Evolutionary conservation across 2,888 invertebrate species (phyloP), one percentile per base, ranked within the genome.

Genomic region (Tipula vernalis): DNA sequence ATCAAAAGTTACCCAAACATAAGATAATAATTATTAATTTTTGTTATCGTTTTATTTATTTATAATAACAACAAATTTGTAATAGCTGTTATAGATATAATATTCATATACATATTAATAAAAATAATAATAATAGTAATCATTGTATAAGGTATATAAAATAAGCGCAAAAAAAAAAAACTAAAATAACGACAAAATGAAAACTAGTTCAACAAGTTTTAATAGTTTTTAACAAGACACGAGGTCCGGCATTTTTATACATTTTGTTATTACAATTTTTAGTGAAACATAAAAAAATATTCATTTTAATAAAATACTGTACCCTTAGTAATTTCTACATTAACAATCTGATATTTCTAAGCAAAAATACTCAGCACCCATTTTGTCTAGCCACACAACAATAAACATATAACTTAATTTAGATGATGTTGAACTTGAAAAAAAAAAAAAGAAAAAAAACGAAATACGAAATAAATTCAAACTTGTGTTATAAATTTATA

Each of bases 121-220:
- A 51, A n/a, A 71, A 71, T 51, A 71, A 71, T 28, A 71, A 51
- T 51, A 71, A 71, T 71, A 12, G 71, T 71, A 71, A 51, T 15
- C 51, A 51, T 15, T 71, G 28, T 71, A 71, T 71, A 15, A 4
- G 51, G n/a, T 10, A 44, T 44, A 71, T 18, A 71, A 71, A 71
- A 18, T 10, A 71, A 71, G 18, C 71, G 71, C 71, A 71, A 71
- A 71, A 51, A 0, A n/a, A 28, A 51, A 51, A 71, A 71, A 28
- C 71, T 71, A 84, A 84, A 84, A 15, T 39, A 84, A 84, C 84
- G 84, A 84, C 84, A 84, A 39, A 84, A 84, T 84, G 84, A 84
- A 84, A 84, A 84, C 84, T 84, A 84, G 84, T 84, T 84, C 84
- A 84, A 84, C 84, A 8, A 84, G 84, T 84, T 84, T 84, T 84